Evolutionary conservation across 2,113 vertebrate genomes (phyloP).

Genomic region (Urocolius indicus): DNA sequence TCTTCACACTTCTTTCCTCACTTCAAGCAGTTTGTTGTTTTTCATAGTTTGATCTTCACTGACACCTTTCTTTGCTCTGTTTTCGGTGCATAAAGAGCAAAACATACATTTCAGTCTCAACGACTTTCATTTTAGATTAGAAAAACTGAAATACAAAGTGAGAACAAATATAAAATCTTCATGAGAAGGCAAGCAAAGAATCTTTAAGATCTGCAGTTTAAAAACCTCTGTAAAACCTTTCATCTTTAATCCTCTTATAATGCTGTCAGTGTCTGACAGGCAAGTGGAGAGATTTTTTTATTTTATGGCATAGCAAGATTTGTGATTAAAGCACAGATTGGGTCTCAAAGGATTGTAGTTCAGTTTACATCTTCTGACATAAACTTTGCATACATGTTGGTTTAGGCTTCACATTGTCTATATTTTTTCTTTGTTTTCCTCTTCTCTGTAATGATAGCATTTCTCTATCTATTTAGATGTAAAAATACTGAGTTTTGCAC

Average conservation of each 20-base stretch:
- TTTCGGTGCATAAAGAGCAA: conserved; percentile 45
- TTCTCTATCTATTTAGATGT: not conserved
- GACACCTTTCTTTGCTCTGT: conserved; percentile 54
- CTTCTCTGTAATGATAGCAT: not conserved
- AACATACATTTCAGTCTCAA: conserved; percentile 33
- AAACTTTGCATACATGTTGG: not conserved
- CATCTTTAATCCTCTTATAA: conserved; percentile 57
- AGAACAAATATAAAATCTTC: conserved; percentile 65
- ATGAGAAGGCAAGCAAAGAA: conserved; percentile 36
- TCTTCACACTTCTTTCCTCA: conserved; percentile 32
- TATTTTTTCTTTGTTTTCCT: not conserved
- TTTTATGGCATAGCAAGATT: conserved; percentile 19
- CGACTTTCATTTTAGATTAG: conserved; percentile 58
- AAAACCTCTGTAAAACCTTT: conserved; percentile 51
- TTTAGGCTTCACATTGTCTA: not conserved
- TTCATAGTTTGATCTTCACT: conserved; percentile 50
- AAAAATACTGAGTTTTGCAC: not conserved
- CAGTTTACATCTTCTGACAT: conserved; percentile 23
- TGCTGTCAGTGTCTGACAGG: conserved; percentile 22
- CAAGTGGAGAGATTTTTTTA: conserved; percentile 33
- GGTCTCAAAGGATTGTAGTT: conserved; percentile 17
- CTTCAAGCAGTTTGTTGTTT: conserved; percentile 36
- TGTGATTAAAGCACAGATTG: conserved; percentile 15
- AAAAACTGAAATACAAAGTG: conserved; percentile 53
- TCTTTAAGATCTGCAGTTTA: conserved; percentile 50